phyloP scores from a whole-genome alignment of 2,113 vertebrate species.

The Taurulus bubalis region DNA sequence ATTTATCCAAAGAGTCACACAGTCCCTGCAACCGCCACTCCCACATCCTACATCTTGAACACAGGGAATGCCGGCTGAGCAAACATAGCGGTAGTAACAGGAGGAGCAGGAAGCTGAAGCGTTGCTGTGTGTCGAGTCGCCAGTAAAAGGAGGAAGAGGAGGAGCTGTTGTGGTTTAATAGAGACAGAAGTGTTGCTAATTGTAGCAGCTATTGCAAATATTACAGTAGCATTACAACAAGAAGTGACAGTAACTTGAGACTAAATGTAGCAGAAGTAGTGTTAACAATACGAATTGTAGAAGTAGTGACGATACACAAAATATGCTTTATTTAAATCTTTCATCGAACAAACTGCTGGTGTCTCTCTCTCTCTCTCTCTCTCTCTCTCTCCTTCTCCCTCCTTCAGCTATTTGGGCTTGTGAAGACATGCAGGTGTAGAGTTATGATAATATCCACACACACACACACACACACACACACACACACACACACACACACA shows the following conservation, averaged over 20 bases:
- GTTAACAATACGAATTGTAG: too few relatives aligned
- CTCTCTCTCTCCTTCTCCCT: neutral
- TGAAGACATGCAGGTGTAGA: slow-evolving; percentile 32
- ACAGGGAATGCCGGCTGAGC: neutral
- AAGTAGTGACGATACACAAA: neutral
- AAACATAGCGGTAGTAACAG: neutral
- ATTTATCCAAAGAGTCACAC: too few relatives aligned
- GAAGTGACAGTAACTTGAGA: neutral
- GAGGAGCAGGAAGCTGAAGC: neutral
- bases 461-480: neutral
- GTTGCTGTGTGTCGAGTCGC: neutral
- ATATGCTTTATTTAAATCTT: neutral
- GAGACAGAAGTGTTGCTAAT: neutral
- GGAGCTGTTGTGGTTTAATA: neutral
- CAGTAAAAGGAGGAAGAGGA: neutral
- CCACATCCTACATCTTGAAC: neutral
- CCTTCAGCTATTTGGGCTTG: neutral
- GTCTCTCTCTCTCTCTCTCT: neutral
- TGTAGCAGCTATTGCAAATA: neutral
- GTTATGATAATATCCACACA: neutral
- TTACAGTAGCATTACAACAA: too few relatives aligned
- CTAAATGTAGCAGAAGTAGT: too few relatives aligned
- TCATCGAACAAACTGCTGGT: neutral
- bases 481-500: neutral
- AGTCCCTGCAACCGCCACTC: too few relatives aligned